Percentiles rank a stretch among this genome's conserved stretches.
These are phyloP conservation scores for Malacoraja senta DNA, from an alignment of 2,797 vertebrate genomes.

Conservation along the genomic window DNA sequence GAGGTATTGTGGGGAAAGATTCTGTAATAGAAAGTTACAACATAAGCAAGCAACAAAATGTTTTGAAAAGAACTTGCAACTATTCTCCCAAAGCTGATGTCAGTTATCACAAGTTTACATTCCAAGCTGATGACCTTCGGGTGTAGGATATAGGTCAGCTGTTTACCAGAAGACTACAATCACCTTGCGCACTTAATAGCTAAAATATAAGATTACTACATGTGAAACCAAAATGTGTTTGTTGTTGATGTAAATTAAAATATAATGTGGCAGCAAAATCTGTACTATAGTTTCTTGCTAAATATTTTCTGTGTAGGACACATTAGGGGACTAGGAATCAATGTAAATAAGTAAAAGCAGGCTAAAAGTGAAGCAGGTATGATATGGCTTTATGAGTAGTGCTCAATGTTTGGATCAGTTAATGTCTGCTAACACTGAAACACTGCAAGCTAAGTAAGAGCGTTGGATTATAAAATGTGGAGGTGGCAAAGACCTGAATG, in stretches of 20 bases:
- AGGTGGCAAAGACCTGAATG: not conserved
- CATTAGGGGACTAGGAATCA: not conserved
- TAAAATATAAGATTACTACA: not conserved
- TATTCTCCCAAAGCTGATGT: not conserved
- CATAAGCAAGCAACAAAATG: not conserved
- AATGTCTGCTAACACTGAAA: not conserved
- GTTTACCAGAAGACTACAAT: not conserved
- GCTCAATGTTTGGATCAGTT: not conserved
- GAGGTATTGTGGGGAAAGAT: not conserved
- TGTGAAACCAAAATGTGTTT: not conserved
- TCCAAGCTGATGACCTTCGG: not conserved
- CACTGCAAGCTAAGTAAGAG: not conserved
- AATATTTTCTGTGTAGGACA: not conserved
- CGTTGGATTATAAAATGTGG: not conserved
- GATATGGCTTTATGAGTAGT: not conserved
- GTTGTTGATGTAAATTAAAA: not conserved
- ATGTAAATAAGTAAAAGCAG: not conserved
- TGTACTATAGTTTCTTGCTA: too few relatives aligned
- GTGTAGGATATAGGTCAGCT: not conserved
- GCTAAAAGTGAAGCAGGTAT: not conserved
- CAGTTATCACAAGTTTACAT: not conserved
- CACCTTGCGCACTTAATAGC: not conserved
- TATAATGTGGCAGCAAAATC: not conserved
- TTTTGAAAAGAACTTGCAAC: not conserved
- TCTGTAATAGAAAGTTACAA: not conserved